Percentiles rank a stretch among this genome's conserved stretches.
These are phyloP conservation scores for Triplophysa tibetana DNA, from an alignment of 2,113 vertebrate genomes.

Conservation along the genomic window DNA sequence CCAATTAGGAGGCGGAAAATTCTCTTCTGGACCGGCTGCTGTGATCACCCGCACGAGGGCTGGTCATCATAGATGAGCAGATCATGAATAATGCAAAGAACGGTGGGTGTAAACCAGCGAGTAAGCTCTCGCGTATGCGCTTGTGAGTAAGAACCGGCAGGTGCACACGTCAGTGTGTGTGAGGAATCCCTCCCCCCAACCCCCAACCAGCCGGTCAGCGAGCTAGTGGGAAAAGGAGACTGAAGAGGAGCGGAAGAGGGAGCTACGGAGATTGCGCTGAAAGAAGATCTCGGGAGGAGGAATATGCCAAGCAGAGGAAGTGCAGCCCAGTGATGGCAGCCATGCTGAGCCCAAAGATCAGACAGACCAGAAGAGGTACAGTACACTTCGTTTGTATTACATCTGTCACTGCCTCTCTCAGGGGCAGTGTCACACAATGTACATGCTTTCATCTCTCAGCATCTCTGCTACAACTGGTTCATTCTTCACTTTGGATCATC, in stretches of 20 bases:
- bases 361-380: constrained; percentile 87
- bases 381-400: constrained; percentile 41
- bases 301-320: constrained; percentile 66
- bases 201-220: constrained; percentile 61
- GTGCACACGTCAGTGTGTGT: constrained; percentile 25
- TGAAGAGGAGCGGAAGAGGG: constrained; percentile 47
- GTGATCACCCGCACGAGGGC: constrained; percentile 47
- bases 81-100: constrained; percentile 72
- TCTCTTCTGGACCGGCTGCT: constrained; percentile 6
- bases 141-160: not conserved
- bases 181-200: constrained; percentile 67
- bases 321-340: constrained; percentile 67
- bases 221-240: constrained; percentile 58
- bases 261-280: constrained; percentile 47
- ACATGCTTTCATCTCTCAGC: constrained; percentile 27
- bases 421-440: not conserved
- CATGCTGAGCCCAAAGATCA: constrained; percentile 92
- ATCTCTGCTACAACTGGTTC: constrained; percentile 18
- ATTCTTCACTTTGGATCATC: not conserved
- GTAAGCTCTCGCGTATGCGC: constrained; percentile 49
- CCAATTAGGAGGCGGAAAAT: constrained; percentile 43
- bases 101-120: constrained; percentile 63
- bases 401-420: constrained; percentile 5
- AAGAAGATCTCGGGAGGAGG: constrained; percentile 54
- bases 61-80: constrained; percentile 22